phyloP scores from a whole-genome alignment of 2,113 vertebrate genomes.

The Phylloscopus whistleri region DNA sequence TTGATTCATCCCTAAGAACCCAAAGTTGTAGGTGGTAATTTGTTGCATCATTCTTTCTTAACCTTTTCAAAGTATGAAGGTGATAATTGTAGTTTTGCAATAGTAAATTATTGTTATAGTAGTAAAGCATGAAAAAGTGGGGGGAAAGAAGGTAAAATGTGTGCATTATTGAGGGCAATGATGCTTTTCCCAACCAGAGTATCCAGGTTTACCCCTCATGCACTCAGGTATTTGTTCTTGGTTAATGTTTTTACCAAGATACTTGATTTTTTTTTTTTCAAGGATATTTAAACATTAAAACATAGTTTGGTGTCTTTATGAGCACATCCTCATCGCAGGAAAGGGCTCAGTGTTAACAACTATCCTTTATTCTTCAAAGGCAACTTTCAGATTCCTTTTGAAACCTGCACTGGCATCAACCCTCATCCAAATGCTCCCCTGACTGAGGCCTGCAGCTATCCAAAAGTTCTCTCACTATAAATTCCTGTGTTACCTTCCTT shows the following conservation, averaged over 20 bases:
- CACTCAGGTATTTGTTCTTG: neutral
- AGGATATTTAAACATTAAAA: neutral
- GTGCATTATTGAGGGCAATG: neutral
- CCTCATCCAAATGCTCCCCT: neutral
- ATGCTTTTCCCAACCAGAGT: neutral
- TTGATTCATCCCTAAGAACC: neutral
- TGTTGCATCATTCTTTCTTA: neutral
- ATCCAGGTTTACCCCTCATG: neutral
- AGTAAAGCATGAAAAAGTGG: neutral
- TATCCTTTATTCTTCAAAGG: neutral
- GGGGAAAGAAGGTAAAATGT: neutral
- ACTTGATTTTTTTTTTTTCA: neutral
- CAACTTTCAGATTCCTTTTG: neutral
- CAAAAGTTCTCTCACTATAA: neutral
- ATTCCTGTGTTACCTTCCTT: neutral
- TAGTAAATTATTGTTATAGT: neutral
- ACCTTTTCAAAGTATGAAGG: neutral
- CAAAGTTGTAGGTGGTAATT: neutral
- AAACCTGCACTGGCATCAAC: neutral
- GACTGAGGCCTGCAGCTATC: neutral
- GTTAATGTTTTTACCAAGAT: neutral
- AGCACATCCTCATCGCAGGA: rapidly evolving
- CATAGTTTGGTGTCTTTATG: neutral
- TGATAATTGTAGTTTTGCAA: neutral
- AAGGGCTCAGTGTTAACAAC: neutral